Percentiles rank a stretch among this genome's conserved stretches.
These are phyloP conservation scores for Trichomalopsis sarcophagae DNA, from an alignment of 1,140 invertebrate genomes.

Conservation along the genomic window DNA sequence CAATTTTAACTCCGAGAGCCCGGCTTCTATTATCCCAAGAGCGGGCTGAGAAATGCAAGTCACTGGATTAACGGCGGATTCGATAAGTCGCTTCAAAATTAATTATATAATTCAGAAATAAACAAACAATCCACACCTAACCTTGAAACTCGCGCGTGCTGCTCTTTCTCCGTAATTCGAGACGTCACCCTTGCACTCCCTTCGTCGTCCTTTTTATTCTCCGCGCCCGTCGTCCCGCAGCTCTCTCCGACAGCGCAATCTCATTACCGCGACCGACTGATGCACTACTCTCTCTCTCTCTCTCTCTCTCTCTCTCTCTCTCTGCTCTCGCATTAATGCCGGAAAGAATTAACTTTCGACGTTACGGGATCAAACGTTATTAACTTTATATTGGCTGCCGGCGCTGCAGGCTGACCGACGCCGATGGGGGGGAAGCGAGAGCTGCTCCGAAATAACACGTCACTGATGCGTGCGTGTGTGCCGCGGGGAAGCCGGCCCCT, in stretches of 20 bases:
- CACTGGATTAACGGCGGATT: neutral
- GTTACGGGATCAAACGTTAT: slow-evolving; percentile 70
- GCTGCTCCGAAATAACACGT: slow-evolving; percentile 65
- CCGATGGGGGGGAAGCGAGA: slow-evolving; percentile 36
- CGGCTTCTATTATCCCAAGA: neutral
- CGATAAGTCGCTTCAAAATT: too few relatives aligned
- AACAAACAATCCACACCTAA: too few relatives aligned
- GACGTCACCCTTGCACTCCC: neutral
- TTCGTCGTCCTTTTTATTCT: slow-evolving; percentile 61
- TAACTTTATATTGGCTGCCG: slow-evolving; percentile 70
- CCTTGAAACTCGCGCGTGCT: too few relatives aligned
- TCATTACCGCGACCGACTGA: slow-evolving; percentile 65
- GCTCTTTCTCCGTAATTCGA: neutral
- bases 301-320: slow-evolving; percentile 55
- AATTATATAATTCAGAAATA: too few relatives aligned
- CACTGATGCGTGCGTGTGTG: slow-evolving; percentile 19
- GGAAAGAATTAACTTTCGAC: slow-evolving; percentile 71
- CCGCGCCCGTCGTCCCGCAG: slow-evolving; percentile 26
- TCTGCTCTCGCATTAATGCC: slow-evolving; percentile 68
- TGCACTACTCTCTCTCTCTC: slow-evolving; percentile 59
- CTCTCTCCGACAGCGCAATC: slow-evolving; percentile 66
- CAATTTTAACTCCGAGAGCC: neutral
- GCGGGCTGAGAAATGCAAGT: neutral
- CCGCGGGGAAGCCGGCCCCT: slow-evolving; percentile 18
- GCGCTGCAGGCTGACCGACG: slow-evolving; percentile 3